Evolutionary conservation across 2,888 invertebrate genomes (phyloP).

Genomic region (Spisula subtruncata): DNA sequence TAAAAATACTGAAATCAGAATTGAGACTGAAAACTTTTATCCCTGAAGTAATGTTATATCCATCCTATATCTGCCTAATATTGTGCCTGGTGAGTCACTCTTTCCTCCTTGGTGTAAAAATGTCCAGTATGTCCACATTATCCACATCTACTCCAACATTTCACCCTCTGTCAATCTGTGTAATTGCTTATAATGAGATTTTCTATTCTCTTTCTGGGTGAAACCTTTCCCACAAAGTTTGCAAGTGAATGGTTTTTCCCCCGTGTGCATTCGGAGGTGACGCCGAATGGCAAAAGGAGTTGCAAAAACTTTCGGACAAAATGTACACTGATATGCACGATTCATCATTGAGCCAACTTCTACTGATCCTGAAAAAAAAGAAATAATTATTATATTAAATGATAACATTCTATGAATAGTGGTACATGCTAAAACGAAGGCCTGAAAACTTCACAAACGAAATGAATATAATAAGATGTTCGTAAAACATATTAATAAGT

Average conservation of each 20-base stretch:
- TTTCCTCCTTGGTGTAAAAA: too few species aligned
- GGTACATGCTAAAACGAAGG: neutral
- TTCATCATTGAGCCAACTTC: neutral
- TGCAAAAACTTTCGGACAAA: slow-evolving; percentile 43
- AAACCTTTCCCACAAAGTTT: slow-evolving; percentile 23
- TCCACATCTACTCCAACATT: too few species aligned
- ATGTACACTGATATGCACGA: neutral
- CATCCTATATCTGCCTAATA: too few species aligned
- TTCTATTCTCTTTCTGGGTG: slow-evolving; percentile 32
- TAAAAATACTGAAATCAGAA: too few species aligned
- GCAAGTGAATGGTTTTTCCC: slow-evolving; percentile 46
- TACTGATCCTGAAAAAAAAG: neutral
- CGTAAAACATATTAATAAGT: too few species aligned
- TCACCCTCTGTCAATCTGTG: neutral
- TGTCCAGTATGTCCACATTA: too few species aligned
- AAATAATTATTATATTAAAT: too few species aligned
- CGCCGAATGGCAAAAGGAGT: neutral
- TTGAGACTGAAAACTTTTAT: too few species aligned
- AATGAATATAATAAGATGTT: neutral
- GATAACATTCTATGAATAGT: too few species aligned
- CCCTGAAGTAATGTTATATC: too few species aligned
- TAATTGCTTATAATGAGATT: neutral
- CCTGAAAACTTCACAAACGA: neutral
- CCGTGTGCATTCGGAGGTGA: slow-evolving; percentile 35
- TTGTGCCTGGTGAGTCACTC: too few species aligned